phyloP scores from a whole-genome alignment of 2,888 invertebrate species.

The Oscheius onirici region DNA sequence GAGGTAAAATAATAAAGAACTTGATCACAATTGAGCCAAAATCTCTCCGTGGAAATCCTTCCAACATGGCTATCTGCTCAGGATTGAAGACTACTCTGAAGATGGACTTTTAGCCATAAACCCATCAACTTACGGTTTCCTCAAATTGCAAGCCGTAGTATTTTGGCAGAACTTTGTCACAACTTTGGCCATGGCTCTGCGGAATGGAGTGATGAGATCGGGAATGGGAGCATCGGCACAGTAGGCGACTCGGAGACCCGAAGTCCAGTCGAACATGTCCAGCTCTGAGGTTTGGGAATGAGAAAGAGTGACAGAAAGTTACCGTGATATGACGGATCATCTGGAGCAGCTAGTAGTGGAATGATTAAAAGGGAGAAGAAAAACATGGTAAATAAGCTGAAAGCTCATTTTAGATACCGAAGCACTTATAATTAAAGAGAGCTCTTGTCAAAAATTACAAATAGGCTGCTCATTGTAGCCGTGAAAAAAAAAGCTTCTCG shows the following conservation, averaged over 20 bases:
- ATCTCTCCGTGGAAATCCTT: conserved; percentile 65
- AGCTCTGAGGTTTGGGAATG: conserved; percentile 51
- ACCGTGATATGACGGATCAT: conserved; percentile 32
- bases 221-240: conserved; percentile 61
- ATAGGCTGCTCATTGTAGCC: no score
- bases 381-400: conserved; percentile 11
- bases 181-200: conserved; percentile 59
- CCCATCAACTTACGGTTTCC: conserved; percentile 51
- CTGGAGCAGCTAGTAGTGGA: conserved; percentile 5
- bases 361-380: conserved; percentile 9
- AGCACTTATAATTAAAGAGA: background rate
- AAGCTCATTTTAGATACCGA: background rate
- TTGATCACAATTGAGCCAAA: conserved; percentile 60
- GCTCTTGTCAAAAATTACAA: no score
- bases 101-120: background rate
- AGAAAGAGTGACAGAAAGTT: background rate
- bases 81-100: conserved; percentile 49
- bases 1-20: conserved; percentile 63
- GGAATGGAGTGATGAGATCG: conserved; percentile 64
- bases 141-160: conserved; percentile 62
- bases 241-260: conserved; percentile 61
- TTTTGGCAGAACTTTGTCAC: conserved; percentile 67
- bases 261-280: conserved; percentile 66
- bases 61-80: conserved; percentile 63
- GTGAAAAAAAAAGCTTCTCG: no score